These are phyloP conservation scores for Aromia moschata DNA, from an alignment of 2,888 invertebrate species.

Conservation along the genomic window DNA sequence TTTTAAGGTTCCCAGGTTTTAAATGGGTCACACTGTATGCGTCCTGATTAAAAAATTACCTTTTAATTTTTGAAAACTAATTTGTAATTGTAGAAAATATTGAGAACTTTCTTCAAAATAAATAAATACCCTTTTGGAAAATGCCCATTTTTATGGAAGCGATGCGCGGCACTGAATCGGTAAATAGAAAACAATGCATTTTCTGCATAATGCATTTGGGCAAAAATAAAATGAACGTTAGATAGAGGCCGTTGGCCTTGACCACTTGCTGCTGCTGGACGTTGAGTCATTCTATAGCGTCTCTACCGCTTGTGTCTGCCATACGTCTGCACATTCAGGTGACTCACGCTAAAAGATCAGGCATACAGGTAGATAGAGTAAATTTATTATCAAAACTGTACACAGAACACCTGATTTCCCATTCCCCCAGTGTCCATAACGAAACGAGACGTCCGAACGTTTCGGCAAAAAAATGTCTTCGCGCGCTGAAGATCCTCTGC, in stretches of 20 bases:
- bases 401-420: slow-evolving; percentile 31
- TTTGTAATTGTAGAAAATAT: no score
- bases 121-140: background rate
- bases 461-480: background rate
- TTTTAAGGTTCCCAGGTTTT: no score
- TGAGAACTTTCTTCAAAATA: no score
- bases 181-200: slow-evolving; percentile 23
- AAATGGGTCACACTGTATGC: no score
- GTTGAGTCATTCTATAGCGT: slow-evolving; percentile 38
- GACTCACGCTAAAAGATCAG: slow-evolving; percentile 39
- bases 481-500: no score
- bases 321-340: slow-evolving; percentile 39
- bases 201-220: slow-evolving; percentile 25
- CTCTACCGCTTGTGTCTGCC: slow-evolving; percentile 38
- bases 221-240: slow-evolving; percentile 46
- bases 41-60: no score
- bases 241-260: slow-evolving; percentile 56
- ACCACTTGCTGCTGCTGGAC: slow-evolving; percentile 51
- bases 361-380: slow-evolving; percentile 38
- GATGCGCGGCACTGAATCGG: slow-evolving; percentile 5
- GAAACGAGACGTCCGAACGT: background rate
- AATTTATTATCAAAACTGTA: slow-evolving; percentile 33
- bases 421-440: background rate
- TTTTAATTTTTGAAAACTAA: no score
- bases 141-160: slow-evolving; percentile 10